Percentiles rank a stretch among this genome's conserved stretches.
phyloP scores from a whole-genome alignment of 2,888 invertebrate genomes.

The Ptychoptera contaminata region DNA sequence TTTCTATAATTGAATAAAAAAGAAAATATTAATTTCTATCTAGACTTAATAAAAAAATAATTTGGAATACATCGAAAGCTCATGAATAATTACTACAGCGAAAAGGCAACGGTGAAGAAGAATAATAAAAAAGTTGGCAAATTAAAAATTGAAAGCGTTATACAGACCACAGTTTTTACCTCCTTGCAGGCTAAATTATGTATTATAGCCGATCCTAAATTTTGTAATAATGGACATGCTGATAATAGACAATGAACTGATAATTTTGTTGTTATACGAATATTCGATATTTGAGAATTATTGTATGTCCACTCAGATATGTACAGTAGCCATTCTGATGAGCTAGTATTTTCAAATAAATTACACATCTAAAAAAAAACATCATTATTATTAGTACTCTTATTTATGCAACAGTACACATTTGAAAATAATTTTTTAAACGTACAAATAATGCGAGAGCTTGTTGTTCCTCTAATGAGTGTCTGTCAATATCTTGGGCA shows the following conservation, averaged over 20 bases:
- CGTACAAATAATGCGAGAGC: slow-evolving; percentile 67
- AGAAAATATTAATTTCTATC: too few relatives aligned
- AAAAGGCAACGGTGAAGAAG: not conserved
- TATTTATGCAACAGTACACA: too few relatives aligned
- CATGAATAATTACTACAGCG: not conserved
- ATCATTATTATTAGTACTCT: too few relatives aligned
- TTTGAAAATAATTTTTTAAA: too few relatives aligned
- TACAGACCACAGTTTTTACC: slow-evolving; percentile 94
- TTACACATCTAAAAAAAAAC: slow-evolving; percentile 56
- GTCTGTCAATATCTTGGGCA: slow-evolving; percentile 62
- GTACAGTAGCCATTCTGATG: slow-evolving; percentile 85
- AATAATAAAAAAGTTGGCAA: not conserved
- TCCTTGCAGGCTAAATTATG: slow-evolving; percentile 89
- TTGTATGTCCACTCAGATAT: slow-evolving; percentile 81
- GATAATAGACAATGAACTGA: slow-evolving; percentile 72
- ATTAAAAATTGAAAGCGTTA: slow-evolving; percentile 24
- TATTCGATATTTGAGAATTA: slow-evolving; percentile 67
- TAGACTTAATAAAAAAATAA: not conserved
- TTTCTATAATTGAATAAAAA: slow-evolving; percentile 39
- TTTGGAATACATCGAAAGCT: slow-evolving; percentile 3
- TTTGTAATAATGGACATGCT: slow-evolving; percentile 53
- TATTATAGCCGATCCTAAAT: slow-evolving; percentile 70
- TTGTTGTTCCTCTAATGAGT: slow-evolving; percentile 57
- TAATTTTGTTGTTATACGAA: slow-evolving; percentile 79
- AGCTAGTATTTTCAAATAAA: slow-evolving; percentile 73